Evolutionary conservation across 2,888 invertebrate genomes (phyloP).

Genomic region (Nysson spinosus): DNA sequence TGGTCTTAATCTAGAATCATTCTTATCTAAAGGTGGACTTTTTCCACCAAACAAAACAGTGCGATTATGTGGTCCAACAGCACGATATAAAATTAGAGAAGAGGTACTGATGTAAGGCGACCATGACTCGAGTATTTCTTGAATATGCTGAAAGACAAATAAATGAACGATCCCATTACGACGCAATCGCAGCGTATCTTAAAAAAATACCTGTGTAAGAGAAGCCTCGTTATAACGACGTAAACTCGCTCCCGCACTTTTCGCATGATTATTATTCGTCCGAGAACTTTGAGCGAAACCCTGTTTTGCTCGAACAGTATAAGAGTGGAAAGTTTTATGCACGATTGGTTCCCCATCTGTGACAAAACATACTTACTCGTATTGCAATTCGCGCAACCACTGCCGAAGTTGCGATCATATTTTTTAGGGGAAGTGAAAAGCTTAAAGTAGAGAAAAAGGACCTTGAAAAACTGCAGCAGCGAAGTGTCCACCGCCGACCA

Average conservation of each 20-base stretch:
- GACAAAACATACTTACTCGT: neutral
- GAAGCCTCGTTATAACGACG: conserved; percentile 89
- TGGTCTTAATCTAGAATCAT: conserved; percentile 82
- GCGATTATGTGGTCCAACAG: conserved; percentile 86
- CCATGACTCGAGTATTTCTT: conserved; percentile 86
- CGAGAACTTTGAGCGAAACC: conserved; percentile 86
- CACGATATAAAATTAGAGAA: conserved; percentile 86
- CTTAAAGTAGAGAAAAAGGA: conserved; percentile 37
- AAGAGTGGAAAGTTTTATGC: conserved; percentile 92
- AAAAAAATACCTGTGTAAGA: conserved; percentile 82
- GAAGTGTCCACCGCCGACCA: conserved; percentile 92
- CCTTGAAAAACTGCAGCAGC: conserved; percentile 85
- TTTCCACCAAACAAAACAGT: conserved; percentile 86
- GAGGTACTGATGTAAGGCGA: conserved; percentile 82
- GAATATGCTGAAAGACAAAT: conserved; percentile 83
- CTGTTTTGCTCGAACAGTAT: conserved; percentile 90
- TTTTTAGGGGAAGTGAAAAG: no score
- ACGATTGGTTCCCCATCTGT: conserved; percentile 78
- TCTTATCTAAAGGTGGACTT: conserved; percentile 82
- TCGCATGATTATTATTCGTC: conserved; percentile 81
- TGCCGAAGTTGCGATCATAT: no score
- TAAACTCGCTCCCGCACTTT: conserved; percentile 89
- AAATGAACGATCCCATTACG: no score
- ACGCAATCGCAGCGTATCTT: neutral
- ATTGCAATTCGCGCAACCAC: neutral